phyloP scores from a whole-genome alignment of 1,140 invertebrate species.

The Cydia strobilella region DNA sequence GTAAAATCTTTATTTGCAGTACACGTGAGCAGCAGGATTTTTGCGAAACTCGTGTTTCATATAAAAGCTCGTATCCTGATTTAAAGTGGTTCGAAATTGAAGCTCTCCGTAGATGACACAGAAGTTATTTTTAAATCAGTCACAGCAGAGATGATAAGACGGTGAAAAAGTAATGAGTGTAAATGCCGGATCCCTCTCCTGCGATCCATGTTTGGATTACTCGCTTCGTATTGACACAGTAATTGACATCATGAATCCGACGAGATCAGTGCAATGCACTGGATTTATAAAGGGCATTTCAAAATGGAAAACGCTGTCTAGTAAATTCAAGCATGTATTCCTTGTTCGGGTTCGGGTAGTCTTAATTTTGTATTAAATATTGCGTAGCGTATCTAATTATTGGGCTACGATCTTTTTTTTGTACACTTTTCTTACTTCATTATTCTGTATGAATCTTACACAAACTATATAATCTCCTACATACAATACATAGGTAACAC shows the following conservation, averaged over 20 bases:
- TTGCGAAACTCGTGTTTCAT: background rate
- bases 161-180: background rate
- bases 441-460: background rate
- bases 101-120: background rate
- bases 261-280: conserved; percentile 26
- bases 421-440: too few species aligned
- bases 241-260: conserved; percentile 26
- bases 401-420: too few species aligned
- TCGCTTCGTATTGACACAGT: conserved; percentile 24
- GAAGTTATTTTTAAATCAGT: background rate
- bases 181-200: conserved; percentile 12
- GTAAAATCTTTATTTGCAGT: conserved; percentile 11
- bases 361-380: too few species aligned
- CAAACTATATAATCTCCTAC: too few species aligned
- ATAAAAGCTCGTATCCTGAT: background rate
- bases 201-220: conserved; percentile 28
- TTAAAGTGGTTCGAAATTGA: background rate
- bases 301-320: background rate
- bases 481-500: too few species aligned
- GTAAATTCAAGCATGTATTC: too few species aligned
- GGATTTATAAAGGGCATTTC: background rate
- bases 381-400: too few species aligned
- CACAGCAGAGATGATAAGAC: background rate
- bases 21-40: conserved; percentile 30
- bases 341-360: too few species aligned